Evolutionary conservation across 2,797 vertebrate species (phyloP).

Genomic region (Bovichtus variegatus): DNA sequence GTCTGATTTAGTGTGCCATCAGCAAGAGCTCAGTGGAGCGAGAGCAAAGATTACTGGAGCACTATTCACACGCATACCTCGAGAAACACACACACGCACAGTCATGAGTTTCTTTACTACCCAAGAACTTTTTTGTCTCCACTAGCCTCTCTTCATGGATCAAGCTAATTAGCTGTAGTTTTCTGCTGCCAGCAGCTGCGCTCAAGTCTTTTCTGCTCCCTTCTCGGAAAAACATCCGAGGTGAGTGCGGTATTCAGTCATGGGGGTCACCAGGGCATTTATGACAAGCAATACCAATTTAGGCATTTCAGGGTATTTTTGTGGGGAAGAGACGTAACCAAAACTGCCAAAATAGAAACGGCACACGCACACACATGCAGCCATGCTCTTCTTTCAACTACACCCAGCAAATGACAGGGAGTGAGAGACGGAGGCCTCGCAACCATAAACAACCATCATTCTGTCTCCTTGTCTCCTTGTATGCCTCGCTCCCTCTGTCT

Average conservation of each 20-base stretch:
- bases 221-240: constrained; percentile 43
- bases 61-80: constrained; percentile 29
- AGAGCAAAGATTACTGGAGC: constrained; percentile 67
- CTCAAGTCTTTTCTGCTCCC: background rate
- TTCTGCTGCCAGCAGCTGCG: constrained; percentile 20
- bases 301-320: constrained; percentile 59
- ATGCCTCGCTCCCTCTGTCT: constrained; percentile 37
- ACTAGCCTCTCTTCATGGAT: constrained; percentile 27
- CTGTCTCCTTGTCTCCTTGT: constrained; percentile 62
- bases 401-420: constrained; percentile 82
- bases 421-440: constrained; percentile 51
- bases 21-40: constrained; percentile 72
- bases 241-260: constrained; percentile 7
- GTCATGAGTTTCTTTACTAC: constrained; percentile 39
- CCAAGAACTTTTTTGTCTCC: constrained; percentile 33
- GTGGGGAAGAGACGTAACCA: constrained; percentile 43
- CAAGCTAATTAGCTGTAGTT: constrained; percentile 36
- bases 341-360: constrained; percentile 67
- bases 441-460: constrained; percentile 72
- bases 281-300: constrained; percentile 37
- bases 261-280: constrained; percentile 33
- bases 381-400: constrained; percentile 58
- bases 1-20: constrained; percentile 79
- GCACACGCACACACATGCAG: constrained; percentile 14
- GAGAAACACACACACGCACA: constrained; percentile 12